A percentile compares a stretch with the other conserved stretches of the same genome.
Evolutionary conservation across 2,113 vertebrate genomes (phyloP).

Genomic region (Corydoras sp.): DNA sequence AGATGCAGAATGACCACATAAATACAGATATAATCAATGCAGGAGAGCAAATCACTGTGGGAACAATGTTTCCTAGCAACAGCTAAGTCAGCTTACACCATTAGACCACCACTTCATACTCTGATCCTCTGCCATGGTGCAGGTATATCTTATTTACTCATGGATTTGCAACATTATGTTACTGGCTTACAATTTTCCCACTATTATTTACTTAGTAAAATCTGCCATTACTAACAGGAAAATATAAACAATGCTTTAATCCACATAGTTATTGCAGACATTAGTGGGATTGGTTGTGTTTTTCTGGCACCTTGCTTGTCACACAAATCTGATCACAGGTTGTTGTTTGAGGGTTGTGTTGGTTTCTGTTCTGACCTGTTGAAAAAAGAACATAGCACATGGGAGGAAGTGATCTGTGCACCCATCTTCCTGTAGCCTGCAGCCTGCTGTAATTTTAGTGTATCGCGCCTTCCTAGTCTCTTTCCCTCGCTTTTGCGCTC

Average conservation of each 20-base stretch:
- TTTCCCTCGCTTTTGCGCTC: conserved; percentile 6
- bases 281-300: conserved; percentile 15
- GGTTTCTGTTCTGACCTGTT: not conserved
- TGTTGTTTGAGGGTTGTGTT: conserved; percentile 7
- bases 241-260: conserved; percentile 26
- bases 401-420: conserved; percentile 59
- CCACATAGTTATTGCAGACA: conserved; percentile 1
- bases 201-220: conserved; percentile 22
- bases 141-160: conserved; percentile 23
- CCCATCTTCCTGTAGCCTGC: conserved; percentile 51
- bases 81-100: conserved; percentile 8
- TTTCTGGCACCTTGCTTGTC: conserved; percentile 9
- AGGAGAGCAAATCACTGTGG: conserved; percentile 16
- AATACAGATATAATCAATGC: not conserved
- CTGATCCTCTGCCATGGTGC: conserved; percentile 24
- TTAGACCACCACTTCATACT: conserved; percentile 11
- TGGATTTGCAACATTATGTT: conserved; percentile 17
- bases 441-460: conserved; percentile 7
- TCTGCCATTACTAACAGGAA: conserved; percentile 18
- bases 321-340: conserved; percentile 4
- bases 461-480: conserved; percentile 12
- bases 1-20: not conserved
- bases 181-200: conserved; percentile 15
- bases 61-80: conserved; percentile 32
- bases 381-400: conserved; percentile 25